Percentiles rank a stretch among this genome's conserved stretches.
phyloP scores from a whole-genome alignment of 2,888 invertebrate genomes.

The Standfussiana lucernea region DNA sequence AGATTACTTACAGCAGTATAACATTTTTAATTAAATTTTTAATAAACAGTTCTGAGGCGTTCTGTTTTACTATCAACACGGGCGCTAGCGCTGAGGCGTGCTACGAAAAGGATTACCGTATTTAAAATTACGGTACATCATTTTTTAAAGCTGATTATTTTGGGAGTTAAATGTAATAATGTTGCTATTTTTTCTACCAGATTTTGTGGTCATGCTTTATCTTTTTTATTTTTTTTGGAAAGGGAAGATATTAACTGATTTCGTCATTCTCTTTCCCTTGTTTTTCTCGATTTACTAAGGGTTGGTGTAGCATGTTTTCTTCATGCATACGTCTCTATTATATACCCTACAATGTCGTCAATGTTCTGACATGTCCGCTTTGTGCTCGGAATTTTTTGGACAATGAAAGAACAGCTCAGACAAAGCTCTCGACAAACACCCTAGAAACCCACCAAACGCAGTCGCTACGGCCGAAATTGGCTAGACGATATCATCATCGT shows the following conservation, averaged over 20 bases:
- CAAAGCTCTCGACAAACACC: too few relatives aligned
- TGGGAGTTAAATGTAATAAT: slow-evolving; percentile 2
- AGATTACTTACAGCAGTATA: slow-evolving; percentile 63
- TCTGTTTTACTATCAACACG: slow-evolving; percentile 61
- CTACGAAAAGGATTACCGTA: slow-evolving; percentile 57
- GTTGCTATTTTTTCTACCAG: background rate
- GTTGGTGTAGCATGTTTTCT: background rate
- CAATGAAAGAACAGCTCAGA: too few relatives aligned
- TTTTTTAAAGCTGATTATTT: slow-evolving; percentile 32
- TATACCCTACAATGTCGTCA: too few relatives aligned
- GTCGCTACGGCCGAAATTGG: too few relatives aligned
- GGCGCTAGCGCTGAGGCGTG: slow-evolving; percentile 14
- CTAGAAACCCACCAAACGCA: too few relatives aligned
- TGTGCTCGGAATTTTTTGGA: too few relatives aligned
- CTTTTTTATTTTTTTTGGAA: background rate
- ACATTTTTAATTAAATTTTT: slow-evolving; percentile 71
- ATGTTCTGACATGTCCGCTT: too few relatives aligned
- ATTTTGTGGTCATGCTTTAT: background rate
- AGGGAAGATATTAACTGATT: background rate
- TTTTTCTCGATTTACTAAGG: background rate
- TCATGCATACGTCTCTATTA: background rate
- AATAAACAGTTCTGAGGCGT: slow-evolving; percentile 65
- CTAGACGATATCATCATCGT: background rate
- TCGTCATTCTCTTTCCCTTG: background rate
- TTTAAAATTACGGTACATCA: slow-evolving; percentile 51